Percentiles rank a stretch among this genome's conserved stretches.
These are phyloP conservation scores for Oryzias celebensis DNA, from an alignment of 2,113 vertebrate genomes.

Conservation along the genomic window DNA sequence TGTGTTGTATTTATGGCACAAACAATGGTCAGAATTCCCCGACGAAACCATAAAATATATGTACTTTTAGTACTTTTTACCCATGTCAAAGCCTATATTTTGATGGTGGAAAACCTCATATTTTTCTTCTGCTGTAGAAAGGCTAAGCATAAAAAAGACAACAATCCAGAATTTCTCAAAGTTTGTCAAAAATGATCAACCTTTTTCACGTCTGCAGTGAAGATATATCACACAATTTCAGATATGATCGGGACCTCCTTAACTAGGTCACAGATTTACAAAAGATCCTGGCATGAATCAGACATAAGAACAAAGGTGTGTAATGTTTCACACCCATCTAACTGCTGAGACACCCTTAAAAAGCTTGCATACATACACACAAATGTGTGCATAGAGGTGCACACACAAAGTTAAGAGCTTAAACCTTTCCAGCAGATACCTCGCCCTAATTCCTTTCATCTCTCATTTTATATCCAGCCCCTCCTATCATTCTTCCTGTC, in stretches of 20 bases:
- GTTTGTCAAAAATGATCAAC: constrained; percentile 32
- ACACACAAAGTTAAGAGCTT: constrained; percentile 34
- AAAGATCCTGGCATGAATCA: constrained; percentile 63
- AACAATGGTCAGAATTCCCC: too few relatives aligned
- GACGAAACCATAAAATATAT: too few relatives aligned
- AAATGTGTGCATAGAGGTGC: constrained; percentile 42
- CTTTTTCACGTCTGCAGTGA: constrained; percentile 5
- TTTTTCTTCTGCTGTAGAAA: too few relatives aligned
- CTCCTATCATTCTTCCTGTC: constrained; percentile 40
- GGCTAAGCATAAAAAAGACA: too few relatives aligned
- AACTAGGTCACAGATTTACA: constrained; percentile 55
- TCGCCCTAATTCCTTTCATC: constrained; percentile 66
- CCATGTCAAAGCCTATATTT: too few relatives aligned
- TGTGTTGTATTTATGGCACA: too few relatives aligned
- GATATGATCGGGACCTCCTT: constrained; percentile 17
- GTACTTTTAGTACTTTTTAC: too few relatives aligned
- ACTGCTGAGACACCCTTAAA: constrained; percentile 59
- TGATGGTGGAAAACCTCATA: too few relatives aligned
- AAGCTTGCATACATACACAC: constrained; percentile 22
- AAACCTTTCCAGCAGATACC: constrained; percentile 48
- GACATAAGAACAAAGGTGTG: constrained; percentile 56
- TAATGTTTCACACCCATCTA: constrained; percentile 64
- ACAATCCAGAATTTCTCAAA: neutral
- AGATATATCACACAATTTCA: constrained; percentile 9
- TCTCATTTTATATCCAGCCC: constrained; percentile 44